Evolutionary conservation across 2,797 vertebrate species (phyloP).

Genomic region (Avahi laniger): DNA sequence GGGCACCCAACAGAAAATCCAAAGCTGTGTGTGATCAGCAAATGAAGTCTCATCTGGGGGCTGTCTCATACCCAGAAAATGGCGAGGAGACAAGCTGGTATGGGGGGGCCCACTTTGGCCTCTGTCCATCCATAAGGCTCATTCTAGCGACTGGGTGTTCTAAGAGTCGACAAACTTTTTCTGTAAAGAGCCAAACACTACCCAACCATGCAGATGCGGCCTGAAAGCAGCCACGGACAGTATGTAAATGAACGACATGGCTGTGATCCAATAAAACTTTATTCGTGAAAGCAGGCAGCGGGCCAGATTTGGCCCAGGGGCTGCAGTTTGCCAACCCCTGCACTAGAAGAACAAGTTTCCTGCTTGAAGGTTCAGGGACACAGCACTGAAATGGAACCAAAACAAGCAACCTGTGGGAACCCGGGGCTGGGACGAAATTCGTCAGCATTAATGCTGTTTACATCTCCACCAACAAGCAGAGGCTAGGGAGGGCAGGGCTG

Average conservation of each 20-base stretch:
- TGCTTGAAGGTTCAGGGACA: neutral
- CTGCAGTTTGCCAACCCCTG: neutral
- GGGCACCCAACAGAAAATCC: neutral
- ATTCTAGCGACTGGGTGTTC: rapidly evolving
- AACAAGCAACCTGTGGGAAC: neutral
- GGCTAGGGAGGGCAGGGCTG: no score
- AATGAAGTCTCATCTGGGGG: rapidly evolving
- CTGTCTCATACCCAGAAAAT: neutral
- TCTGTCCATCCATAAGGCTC: neutral
- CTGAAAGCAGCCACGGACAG: neutral
- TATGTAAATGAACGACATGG: rapidly evolving
- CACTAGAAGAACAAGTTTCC: neutral
- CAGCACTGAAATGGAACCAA: neutral
- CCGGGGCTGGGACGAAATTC: neutral
- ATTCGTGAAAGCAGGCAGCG: neutral
- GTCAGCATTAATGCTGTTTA: rapidly evolving
- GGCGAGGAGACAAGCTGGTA: neutral
- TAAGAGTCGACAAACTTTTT: neutral
- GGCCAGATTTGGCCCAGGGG: neutral
- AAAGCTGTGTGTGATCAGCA: neutral
- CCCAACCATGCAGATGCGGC: neutral
- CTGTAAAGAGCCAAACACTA: neutral
- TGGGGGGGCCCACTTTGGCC: neutral
- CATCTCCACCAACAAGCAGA: neutral
- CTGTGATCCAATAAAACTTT: neutral